Base-by-base conservation (phyloP, 2,888 invertebrate genomes). In the Drosophila bunnanda region DNA sequence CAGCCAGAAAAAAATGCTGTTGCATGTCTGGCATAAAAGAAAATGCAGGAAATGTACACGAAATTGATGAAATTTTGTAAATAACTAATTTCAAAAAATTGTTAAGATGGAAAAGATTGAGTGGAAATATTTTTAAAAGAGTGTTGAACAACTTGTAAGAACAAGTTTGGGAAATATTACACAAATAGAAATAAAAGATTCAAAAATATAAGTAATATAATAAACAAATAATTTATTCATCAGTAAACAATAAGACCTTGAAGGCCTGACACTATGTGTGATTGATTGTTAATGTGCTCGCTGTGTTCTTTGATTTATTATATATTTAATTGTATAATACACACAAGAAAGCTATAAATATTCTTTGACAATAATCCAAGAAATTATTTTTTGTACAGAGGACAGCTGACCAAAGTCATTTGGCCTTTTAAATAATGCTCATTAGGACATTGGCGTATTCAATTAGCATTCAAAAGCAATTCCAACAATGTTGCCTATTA, bases 391-490 rank as follows among this genome's bases (percentile, higher is more conserved):
- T 3, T 32, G 15, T 22, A 20, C 52, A 32, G 32, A 41, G n/a
- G 48, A 44, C 66, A 66, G 69, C 55, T 68, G 68, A 46, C 44
- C 28, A 55, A 54, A 44, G 38, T 13, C 44, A 54, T 43, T 73
- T 69, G 17, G 39, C 22, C 38, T 36, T 39, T 59, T 25, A 71
- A 44, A 52, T 54, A 66, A 68, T 54, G 28, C 55, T 54, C 61
- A 70, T 72, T 67, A 55, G 69, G 67, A 46, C 46, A 54, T 74
- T 73, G 59, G 77, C 80, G 72, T 72, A 64, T 82, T 75, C 75
- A 82, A 82, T 82, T 82, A 82, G 82, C 87, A 86, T 80, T 83
- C 81, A 75, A 70, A 83, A 72, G 81, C 77, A 79, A 79, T 75
- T 75, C 64, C 68, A 86, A 82, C 75, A 68, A 68, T 66, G 67